Percentiles rank a stretch among this genome's conserved stretches.
Evolutionary conservation across 2,888 invertebrate species (phyloP).

Genomic region (Hecatera dysodea): DNA sequence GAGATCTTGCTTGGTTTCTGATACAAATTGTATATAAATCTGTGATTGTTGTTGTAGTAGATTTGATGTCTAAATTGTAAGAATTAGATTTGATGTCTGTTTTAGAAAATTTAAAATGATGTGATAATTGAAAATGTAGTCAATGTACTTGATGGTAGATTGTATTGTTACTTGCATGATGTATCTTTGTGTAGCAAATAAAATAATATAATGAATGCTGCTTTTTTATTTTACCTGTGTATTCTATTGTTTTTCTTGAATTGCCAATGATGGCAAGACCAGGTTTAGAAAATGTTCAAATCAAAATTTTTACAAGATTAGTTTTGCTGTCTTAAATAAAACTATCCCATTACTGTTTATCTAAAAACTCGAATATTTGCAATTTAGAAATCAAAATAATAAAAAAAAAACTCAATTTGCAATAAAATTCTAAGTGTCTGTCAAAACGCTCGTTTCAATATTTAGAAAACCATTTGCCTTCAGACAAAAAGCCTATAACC

Average conservation of each 20-base stretch:
- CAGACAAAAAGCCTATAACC: background rate
- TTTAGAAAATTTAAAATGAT: slow-evolving; percentile 32
- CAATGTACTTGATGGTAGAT: slow-evolving; percentile 42
- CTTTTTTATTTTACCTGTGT: slow-evolving; percentile 50
- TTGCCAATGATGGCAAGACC: slow-evolving; percentile 10
- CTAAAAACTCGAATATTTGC: background rate
- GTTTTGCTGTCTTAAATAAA: background rate
- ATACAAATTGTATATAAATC: slow-evolving; percentile 15
- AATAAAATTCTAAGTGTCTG: background rate
- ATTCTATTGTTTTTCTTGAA: slow-evolving; percentile 13
- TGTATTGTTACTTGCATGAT: slow-evolving; percentile 43
- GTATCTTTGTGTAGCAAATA: slow-evolving; percentile 50
- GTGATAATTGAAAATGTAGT: slow-evolving; percentile 38
- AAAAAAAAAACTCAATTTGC: background rate
- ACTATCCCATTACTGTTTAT: slow-evolving; percentile 42
- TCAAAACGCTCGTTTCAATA: background rate
- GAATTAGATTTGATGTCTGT: slow-evolving; percentile 30
- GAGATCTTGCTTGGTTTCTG: slow-evolving; percentile 13
- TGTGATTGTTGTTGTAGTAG: slow-evolving; percentile 12
- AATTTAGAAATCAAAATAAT: background rate
- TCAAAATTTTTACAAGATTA: background rate
- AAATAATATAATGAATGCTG: slow-evolving; percentile 24
- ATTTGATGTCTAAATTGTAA: slow-evolving; percentile 30
- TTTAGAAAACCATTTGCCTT: background rate
- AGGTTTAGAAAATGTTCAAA: background rate